A percentile compares a stretch with the other conserved stretches of the same genome.
Conservation (phyloP, 2,888 invertebrate genomes). For the Pogonocherus hispidulus region DNA sequence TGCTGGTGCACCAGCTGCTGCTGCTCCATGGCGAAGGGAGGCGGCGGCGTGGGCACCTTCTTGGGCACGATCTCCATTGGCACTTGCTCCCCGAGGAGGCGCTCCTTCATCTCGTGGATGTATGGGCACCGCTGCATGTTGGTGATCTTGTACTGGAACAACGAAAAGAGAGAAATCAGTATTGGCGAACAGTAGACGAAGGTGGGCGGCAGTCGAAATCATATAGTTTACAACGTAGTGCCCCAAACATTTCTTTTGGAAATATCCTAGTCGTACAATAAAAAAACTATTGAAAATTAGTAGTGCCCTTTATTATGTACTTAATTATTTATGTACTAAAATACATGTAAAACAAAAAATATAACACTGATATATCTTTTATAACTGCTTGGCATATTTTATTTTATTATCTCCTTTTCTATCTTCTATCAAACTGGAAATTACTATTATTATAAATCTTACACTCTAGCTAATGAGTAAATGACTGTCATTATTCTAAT, state of each 20-base stretch:
- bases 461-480: neutral
- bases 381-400: no score
- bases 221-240: no score
- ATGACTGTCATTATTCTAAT: neutral
- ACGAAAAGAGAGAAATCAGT: slow-evolving; percentile 8
- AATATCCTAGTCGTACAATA: no score
- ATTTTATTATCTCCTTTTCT: no score
- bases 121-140: slow-evolving; percentile 91
- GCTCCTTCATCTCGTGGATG: slow-evolving; percentile 95
- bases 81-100: slow-evolving; percentile 82
- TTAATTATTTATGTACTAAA: no score
- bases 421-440: no score
- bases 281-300: no score
- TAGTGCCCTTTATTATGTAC: no score
- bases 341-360: no score
- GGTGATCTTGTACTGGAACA: slow-evolving; percentile 68
- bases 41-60: slow-evolving; percentile 66
- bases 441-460: neutral
- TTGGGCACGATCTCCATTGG: slow-evolving; percentile 75
- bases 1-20: slow-evolving; percentile 62
- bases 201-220: neutral
- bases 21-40: slow-evolving; percentile 68
- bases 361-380: no score
- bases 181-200: neutral
- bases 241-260: no score